Base-by-base conservation (phyloP, 2,888 invertebrate species). In the Chromoteleia sp. region DNA sequence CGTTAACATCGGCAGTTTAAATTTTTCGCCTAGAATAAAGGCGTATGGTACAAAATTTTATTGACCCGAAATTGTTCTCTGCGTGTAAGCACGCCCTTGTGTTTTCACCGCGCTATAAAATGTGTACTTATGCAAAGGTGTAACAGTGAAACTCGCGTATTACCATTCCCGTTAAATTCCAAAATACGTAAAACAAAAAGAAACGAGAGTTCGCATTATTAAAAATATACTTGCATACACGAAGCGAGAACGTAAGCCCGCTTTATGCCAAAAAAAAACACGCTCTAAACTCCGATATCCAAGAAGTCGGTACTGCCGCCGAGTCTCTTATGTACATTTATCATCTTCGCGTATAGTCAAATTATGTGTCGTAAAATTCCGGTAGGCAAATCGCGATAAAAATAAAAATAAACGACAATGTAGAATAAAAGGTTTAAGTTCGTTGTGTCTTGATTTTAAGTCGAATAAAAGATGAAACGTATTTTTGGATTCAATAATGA, bases 321-420 rank as follows among this genome's bases (percentile, higher is more conserved):
- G n/a, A 45, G 15, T 67, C 45, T 48, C 54, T 68, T 61, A 73
- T 79, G 79, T 79, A 68, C 63, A 74, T 79, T 71, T 71, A 79
- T 79, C 79, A 79, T 74, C 61, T 48, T 59, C 61, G 50, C 41
- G 29, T 78, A 73, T 58, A 79, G 73, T 79, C 67, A 68, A 79
- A 79, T 79, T 79, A 79, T 73, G 41, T 19, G 54, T 68, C 79
- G 43, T 79, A 79, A 79, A 79, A 79, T 73, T 73, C 67, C 17
- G 45, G 7, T 67, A 30, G 33, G 52, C 79, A 61, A 79, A 73
- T 79, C 43, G 65, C 19, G 59, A 73, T 79, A 73, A 73, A 73
- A 79, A 73, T 79, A 73, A 77, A 50, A 70, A 67, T 52, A 29
- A 77, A 65, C 67, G 59, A 30, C 58, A 65, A 50, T 58, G 59